Conservation (phyloP, 2,113 vertebrate species). For the Cepphus grylle region DNA sequence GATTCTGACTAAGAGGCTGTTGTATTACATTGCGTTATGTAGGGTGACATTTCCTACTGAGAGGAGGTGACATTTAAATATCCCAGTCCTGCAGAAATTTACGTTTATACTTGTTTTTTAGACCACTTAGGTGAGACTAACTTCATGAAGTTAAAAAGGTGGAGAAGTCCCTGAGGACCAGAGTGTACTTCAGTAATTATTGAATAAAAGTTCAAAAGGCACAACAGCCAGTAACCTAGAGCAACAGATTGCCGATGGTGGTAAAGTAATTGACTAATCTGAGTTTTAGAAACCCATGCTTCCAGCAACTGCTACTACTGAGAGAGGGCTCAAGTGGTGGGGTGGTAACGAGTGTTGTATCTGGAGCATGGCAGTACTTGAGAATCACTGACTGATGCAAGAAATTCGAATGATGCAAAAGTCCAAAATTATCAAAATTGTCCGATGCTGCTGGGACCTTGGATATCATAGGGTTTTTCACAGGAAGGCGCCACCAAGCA, state of each 20-base stretch:
- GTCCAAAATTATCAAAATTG: background rate
- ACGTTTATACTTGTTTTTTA: background rate
- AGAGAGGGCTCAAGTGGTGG: rapidly evolving
- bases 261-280: background rate
- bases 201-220: background rate
- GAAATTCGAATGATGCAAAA: background rate
- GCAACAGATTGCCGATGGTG: background rate
- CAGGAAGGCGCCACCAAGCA: background rate
- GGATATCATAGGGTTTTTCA: background rate
- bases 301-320: background rate
- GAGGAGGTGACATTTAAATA: conserved; percentile 7
- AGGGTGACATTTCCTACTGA: conserved; percentile 9
- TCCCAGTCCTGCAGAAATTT: conserved; percentile 6
- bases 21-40: background rate
- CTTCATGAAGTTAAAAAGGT: background rate
- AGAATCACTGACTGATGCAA: background rate
- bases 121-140: background rate
- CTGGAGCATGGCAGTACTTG: background rate
- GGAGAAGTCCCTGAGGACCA: background rate
- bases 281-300: background rate
- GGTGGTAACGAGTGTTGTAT: background rate
- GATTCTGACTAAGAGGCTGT: conserved; percentile 13
- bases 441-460: background rate
- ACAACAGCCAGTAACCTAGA: background rate
- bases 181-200: background rate